Evolutionary conservation across 2,797 vertebrate genomes (phyloP).

Genomic region (Mus spretus): DNA sequence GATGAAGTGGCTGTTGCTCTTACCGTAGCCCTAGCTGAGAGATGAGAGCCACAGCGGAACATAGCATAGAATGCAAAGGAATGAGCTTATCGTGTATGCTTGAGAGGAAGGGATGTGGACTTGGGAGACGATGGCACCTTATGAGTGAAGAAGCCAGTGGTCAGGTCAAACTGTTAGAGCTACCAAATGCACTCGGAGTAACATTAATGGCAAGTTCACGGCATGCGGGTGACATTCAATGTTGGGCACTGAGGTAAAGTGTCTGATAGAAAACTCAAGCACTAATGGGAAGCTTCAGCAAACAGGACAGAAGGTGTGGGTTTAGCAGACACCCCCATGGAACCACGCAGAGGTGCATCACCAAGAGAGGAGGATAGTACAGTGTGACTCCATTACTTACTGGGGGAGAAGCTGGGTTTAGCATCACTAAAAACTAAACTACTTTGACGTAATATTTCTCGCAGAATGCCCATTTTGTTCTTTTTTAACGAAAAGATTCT

Average conservation of each 20-base stretch:
- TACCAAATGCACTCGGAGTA: not conserved
- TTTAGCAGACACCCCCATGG: not conserved
- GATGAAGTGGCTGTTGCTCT: not conserved
- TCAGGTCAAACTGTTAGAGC: conserved; percentile 27
- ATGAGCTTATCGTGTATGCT: not conserved
- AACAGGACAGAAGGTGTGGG: not conserved
- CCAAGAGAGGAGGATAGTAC: not conserved
- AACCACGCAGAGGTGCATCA: not conserved
- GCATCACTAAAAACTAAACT: conserved; percentile 41
- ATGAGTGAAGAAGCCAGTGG: not conserved
- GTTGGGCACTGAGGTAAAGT: not conserved
- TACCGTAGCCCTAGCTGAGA: not conserved
- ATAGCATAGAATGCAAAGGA: not conserved
- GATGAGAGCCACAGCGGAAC: not conserved
- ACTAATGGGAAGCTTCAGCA: conserved; percentile 12
- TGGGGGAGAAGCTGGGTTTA: not conserved
- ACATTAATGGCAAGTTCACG: not conserved
- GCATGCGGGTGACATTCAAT: not conserved
- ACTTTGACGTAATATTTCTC: conserved; percentile 23
- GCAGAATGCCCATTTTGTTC: conserved; percentile 57
- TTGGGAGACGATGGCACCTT: not conserved
- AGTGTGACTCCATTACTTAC: not conserved
- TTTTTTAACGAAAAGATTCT: conserved; percentile 59
- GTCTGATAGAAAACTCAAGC: not conserved
- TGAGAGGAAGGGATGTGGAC: not conserved